A percentile compares a stretch with the other conserved stretches of the same genome.
Evolutionary conservation across 2,113 vertebrate species (phyloP).

Genomic region (Platycercus adscitus): DNA sequence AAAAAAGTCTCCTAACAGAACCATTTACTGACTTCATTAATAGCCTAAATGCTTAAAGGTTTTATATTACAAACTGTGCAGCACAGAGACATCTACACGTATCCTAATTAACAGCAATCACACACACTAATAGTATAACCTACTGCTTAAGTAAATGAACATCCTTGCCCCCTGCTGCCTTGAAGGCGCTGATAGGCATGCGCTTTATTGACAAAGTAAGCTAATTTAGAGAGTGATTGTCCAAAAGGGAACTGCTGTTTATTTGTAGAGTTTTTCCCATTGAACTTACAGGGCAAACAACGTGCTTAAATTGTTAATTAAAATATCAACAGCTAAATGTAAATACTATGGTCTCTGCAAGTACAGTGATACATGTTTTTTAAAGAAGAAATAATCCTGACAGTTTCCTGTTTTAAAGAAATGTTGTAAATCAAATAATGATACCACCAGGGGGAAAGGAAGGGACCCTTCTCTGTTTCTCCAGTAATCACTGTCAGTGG

Average conservation of each 20-base stretch:
- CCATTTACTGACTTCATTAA: conserved; percentile 77
- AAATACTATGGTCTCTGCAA: conserved; percentile 69
- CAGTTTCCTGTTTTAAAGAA: background rate
- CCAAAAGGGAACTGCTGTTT: conserved; percentile 84
- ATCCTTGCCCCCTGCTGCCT: conserved; percentile 81
- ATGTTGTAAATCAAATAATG: background rate
- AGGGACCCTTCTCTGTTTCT: background rate
- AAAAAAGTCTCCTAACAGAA: conserved; percentile 37
- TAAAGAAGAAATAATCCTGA: background rate
- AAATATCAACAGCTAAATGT: conserved; percentile 79
- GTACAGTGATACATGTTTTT: conserved; percentile 32
- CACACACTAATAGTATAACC: conserved; percentile 83
- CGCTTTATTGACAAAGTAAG: conserved; percentile 84
- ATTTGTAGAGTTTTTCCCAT: conserved; percentile 80
- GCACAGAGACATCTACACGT: conserved; percentile 70
- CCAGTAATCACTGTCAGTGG: background rate
- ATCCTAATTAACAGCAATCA: conserved; percentile 86
- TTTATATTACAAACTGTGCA: conserved; percentile 71
- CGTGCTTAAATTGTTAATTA: conserved; percentile 81
- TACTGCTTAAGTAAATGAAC: conserved; percentile 87
- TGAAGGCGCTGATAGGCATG: conserved; percentile 81
- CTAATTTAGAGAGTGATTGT: conserved; percentile 83
- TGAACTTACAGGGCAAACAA: conserved; percentile 80
- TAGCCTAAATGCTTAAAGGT: conserved; percentile 72
- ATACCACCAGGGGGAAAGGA: background rate